phyloP scores from a whole-genome alignment of 2,888 invertebrate species.

The Archaeoteleia sp. region DNA sequence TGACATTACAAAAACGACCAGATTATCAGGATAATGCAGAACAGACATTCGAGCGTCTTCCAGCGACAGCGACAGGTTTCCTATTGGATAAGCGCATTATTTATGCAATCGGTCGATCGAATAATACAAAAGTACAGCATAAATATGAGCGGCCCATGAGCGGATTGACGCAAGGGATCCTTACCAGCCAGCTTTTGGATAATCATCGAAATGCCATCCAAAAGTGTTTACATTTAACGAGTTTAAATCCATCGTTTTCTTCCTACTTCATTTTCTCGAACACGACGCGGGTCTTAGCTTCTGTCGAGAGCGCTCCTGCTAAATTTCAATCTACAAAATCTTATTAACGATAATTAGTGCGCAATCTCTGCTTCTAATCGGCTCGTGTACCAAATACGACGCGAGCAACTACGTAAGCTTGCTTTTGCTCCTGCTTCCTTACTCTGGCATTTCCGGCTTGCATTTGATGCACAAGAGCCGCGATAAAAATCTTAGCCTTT shows the following conservation, averaged over 20 bases:
- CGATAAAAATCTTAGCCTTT: conserved; percentile 33
- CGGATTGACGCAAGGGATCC: too few species aligned
- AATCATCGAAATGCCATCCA: too few species aligned
- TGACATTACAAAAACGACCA: conserved; percentile 33
- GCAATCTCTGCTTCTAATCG: conserved; percentile 58
- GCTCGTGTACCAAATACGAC: conserved; percentile 40
- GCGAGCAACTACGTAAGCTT: conserved; percentile 26
- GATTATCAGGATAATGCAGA: conserved; percentile 38
- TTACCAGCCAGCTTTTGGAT: too few species aligned
- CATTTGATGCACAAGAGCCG: conserved; percentile 39
- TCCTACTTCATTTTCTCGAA: conserved; percentile 19
- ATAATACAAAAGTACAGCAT: too few species aligned
- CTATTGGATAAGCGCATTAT: conserved; percentile 13
- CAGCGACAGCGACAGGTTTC: conserved; percentile 4
- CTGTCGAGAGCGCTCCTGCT: conserved; percentile 39
- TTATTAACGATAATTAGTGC: conserved; percentile 66
- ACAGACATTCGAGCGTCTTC: conserved; percentile 29
- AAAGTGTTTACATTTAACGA: conserved; percentile 15
- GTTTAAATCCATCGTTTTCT: conserved; percentile 9
- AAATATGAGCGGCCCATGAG: too few species aligned
- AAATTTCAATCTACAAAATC: conserved; percentile 65
- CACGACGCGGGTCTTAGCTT: conserved; percentile 26
- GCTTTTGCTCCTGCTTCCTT: conserved; percentile 9
- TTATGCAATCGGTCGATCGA: conserved; percentile 17
- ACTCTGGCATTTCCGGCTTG: conserved; percentile 30